phyloP scores from a whole-genome alignment of 2,113 vertebrate genomes.

The Peromyscus leucopus region DNA sequence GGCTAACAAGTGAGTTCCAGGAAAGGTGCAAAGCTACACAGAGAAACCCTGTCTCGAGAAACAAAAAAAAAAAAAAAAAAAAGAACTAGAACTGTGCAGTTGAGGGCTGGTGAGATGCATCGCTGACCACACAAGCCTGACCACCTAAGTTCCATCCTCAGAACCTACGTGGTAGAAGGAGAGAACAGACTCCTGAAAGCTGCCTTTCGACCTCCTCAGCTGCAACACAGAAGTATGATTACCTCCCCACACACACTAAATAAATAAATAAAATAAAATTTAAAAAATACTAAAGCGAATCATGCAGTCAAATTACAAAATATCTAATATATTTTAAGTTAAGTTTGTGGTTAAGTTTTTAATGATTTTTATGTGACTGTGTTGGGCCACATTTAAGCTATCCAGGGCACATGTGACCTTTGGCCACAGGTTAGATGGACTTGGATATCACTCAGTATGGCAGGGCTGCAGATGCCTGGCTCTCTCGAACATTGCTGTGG shows the following conservation, averaged over 20 bases:
- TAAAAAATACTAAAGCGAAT: background rate
- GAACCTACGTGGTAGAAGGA: background rate
- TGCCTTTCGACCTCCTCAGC: background rate
- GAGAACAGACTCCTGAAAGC: background rate
- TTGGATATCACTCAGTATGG: background rate
- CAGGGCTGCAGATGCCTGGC: background rate
- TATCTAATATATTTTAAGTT: background rate
- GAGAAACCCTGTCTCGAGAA: too few relatives aligned
- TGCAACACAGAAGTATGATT: background rate
- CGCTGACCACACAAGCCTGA: background rate
- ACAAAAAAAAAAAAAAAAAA: too few relatives aligned
- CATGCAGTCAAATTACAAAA: background rate
- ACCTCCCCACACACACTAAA: background rate
- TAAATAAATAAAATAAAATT: background rate
- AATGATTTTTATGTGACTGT: background rate
- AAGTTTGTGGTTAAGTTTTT: background rate
- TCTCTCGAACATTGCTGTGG: background rate
- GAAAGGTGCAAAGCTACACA: too few relatives aligned
- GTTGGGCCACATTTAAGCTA: background rate
- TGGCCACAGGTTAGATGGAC: background rate
- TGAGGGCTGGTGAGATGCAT: too few relatives aligned
- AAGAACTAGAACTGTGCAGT: too few relatives aligned
- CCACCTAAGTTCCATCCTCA: too few relatives aligned
- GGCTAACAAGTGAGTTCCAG: too few relatives aligned
- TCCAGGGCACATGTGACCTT: background rate